Evolutionary conservation across 2,888 invertebrate species (phyloP), one percentile per base, ranked within the genome.

Genomic region (Gryllus longicercus): DNA sequence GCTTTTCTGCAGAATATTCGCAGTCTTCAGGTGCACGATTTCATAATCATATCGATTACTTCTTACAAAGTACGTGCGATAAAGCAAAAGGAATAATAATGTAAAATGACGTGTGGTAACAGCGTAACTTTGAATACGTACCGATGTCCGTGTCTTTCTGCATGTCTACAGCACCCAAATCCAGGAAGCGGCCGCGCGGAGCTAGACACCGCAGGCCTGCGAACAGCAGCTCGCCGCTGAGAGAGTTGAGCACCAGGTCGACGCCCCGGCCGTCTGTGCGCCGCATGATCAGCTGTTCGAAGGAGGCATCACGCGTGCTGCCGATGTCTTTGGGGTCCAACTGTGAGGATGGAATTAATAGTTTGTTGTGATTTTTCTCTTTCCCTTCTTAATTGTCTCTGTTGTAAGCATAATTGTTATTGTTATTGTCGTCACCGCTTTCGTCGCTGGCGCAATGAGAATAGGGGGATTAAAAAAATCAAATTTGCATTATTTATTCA

Each of bases 181-280:
- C 96, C 78, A 96, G 86, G 87, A 96, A 96, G 81, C 92, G 89
- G 12, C 96, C 93, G 1, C 89, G 88, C 2, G 84, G 83, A 0
- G 89, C 91, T 14, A 93, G 86, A 83, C 93, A 93, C 3, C 91
- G 87, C 0, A 92, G 86, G 0, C 92, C 92, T 0, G 92, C 94
- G 84, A 91, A 90, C 0, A 98, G 89, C 86, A 97, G 97, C 77
- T 98, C 97, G 85, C 96, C 97, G 0, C 97, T 92, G 75, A 99
- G 87, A 0, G 97, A 97, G 87, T 99, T 98, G 12, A 96, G 88
- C n/a, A 98, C 94, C 79, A 97, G 88, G 85, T 98, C 95, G 0
- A 99, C 98, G 74, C 98, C 97, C 83, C 90, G 90, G 18, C 98
- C 97, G 11, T 93, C 90, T 0, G 98, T 98, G 84, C 92, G 90